Percentiles rank a stretch among this genome's conserved stretches.
These are phyloP conservation scores for Acronicta aceris DNA, from an alignment of 2,888 invertebrate genomes.

Conservation along the genomic window DNA sequence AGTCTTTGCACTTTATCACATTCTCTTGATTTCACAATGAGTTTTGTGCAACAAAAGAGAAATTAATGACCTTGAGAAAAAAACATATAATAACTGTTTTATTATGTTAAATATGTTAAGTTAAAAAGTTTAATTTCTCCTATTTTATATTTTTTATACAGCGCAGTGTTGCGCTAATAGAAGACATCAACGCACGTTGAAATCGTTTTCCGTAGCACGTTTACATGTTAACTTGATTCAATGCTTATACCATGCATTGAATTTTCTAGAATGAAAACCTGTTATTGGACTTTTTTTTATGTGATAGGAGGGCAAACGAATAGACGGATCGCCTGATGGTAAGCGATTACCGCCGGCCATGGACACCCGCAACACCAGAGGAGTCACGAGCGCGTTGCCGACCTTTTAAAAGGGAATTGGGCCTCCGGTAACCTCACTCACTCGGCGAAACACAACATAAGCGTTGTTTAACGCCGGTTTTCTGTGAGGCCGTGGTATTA, in stretches of 20 bases:
- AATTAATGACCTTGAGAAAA: constrained; percentile 37
- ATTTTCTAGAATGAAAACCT: constrained; percentile 9
- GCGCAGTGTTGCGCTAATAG: constrained; percentile 33
- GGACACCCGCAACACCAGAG: too few relatives aligned
- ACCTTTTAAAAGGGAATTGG: too few relatives aligned
- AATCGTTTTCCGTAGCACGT: constrained; percentile 21
- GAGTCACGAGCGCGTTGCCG: too few relatives aligned
- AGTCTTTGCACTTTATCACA: constrained; percentile 25
- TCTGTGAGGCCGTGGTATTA: too few relatives aligned
- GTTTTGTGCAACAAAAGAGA: constrained; percentile 21
- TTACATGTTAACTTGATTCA: constrained; percentile 17
- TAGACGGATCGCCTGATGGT: too few relatives aligned
- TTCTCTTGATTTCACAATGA: constrained; percentile 42
- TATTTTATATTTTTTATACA: too few relatives aligned
- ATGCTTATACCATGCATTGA: constrained; percentile 3
- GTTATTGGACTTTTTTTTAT: neutral
- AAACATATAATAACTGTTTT: constrained; percentile 1
- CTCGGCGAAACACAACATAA: too few relatives aligned
- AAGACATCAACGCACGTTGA: constrained; percentile 69
- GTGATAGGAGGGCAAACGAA: too few relatives aligned
- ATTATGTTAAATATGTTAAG: constrained; percentile 6
- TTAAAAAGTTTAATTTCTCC: too few relatives aligned
- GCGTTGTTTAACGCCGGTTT: too few relatives aligned
- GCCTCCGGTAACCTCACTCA: too few relatives aligned
- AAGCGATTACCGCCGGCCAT: too few relatives aligned